These are phyloP conservation scores for Caenorhabditis inopinata DNA, from an alignment of 1,140 invertebrate genomes.

Conservation along the genomic window DNA sequence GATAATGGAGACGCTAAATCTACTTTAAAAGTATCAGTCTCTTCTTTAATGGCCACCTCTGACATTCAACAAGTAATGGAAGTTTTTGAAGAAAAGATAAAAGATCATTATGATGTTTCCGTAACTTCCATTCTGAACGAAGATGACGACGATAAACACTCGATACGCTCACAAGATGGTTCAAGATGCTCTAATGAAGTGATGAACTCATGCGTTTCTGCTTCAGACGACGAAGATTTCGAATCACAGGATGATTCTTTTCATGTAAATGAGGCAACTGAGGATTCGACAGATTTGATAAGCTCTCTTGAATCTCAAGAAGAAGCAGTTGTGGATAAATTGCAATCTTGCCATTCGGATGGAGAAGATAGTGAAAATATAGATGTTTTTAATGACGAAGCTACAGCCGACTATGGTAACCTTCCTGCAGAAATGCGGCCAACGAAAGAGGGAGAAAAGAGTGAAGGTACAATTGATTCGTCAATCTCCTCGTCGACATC, in stretches of 20 bases:
- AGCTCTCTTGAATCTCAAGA: slow-evolving; percentile 3
- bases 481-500: slow-evolving; percentile 26
- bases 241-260: not conserved
- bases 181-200: slow-evolving; percentile 7
- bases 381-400: not conserved
- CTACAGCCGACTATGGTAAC: not conserved
- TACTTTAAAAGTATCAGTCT: not conserved
- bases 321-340: not conserved
- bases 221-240: not conserved
- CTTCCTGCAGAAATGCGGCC: slow-evolving; percentile 16
- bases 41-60: slow-evolving; percentile 5
- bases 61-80: not conserved
- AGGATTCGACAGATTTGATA: not conserved
- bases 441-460: slow-evolving; percentile 13
- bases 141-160: not conserved
- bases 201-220: not conserved
- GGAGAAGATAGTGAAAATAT: not conserved
- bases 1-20: not conserved
- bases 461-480: not conserved
- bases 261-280: not conserved
- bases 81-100: not conserved
- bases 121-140: not conserved
- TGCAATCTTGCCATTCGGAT: not conserved
- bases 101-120: not conserved
- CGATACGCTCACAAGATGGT: not conserved